Percentiles rank a stretch among this genome's conserved stretches.
phyloP scores from a whole-genome alignment of 2,888 invertebrate species.

The Frankliniella intonsa region DNA sequence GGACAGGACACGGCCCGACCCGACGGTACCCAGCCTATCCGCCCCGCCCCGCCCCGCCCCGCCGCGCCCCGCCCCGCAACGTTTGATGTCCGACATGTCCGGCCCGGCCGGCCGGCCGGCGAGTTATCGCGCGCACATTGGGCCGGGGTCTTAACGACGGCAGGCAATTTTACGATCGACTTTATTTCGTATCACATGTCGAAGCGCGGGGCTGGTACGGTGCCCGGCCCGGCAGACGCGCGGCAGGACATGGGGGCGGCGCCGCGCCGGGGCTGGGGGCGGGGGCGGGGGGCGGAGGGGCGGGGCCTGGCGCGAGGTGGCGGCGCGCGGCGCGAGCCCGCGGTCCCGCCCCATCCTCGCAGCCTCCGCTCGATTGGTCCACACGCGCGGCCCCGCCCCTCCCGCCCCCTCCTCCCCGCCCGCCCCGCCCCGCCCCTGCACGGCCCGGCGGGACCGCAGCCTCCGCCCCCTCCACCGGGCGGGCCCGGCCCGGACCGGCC shows the following conservation, averaged over 20 bases:
- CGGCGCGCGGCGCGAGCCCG: background rate
- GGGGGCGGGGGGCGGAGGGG: background rate
- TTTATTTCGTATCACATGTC: conserved; percentile 15
- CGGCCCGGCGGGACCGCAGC: background rate
- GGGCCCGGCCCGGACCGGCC: background rate
- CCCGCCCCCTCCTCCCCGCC: background rate
- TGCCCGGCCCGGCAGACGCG: background rate
- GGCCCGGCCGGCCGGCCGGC: background rate
- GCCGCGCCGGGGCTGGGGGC: background rate
- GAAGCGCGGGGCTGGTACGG: background rate
- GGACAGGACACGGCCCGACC: too few species aligned
- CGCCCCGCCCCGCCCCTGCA: background rate
- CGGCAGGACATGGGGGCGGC: background rate
- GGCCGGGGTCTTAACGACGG: conserved; percentile 5
- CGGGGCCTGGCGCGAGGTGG: background rate
- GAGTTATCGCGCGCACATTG: background rate
- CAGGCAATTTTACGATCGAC: background rate
- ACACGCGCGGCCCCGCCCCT: background rate
- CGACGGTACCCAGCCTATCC: too few species aligned
- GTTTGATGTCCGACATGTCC: background rate
- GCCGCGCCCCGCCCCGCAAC: background rate
- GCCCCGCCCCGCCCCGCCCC: background rate
- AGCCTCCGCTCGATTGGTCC: background rate
- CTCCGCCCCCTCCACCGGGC: background rate
- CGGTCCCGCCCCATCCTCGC: background rate